Evolutionary conservation across 1,140 invertebrate species (phyloP).

Genomic region (Goniozus legneri): DNA sequence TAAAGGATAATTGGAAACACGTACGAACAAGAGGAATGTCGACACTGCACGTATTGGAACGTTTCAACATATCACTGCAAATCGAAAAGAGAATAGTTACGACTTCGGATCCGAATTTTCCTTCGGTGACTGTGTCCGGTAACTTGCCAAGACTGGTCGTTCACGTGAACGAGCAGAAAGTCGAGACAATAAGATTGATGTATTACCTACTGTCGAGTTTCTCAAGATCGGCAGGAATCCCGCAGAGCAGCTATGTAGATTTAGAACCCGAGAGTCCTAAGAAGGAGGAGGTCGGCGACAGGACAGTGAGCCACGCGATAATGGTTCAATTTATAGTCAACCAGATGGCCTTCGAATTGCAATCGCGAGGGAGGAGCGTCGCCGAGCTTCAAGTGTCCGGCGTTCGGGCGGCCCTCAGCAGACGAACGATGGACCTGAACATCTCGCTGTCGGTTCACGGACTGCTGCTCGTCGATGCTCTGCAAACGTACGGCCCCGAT

Average conservation of each 20-base stretch:
- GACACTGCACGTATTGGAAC: conserved; percentile 81
- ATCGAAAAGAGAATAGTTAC: conserved; percentile 76
- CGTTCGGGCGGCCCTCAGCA: conserved; percentile 72
- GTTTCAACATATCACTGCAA: conserved; percentile 83
- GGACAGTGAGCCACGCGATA: conserved; percentile 64
- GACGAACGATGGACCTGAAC: conserved; percentile 68
- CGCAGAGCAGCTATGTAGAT: conserved; percentile 8
- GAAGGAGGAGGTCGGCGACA: conserved; percentile 35
- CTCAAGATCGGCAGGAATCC: conserved; percentile 17
- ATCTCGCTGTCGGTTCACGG: conserved; percentile 86
- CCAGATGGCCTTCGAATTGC: conserved; percentile 81
- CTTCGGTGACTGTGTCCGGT: conserved; percentile 76
- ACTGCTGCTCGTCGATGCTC: conserved; percentile 86
- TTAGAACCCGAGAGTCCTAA: conserved; percentile 52
- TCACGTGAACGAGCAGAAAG: conserved; percentile 87
- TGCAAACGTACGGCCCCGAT: conserved; percentile 92
- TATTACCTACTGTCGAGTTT: conserved; percentile 44
- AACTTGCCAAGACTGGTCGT: conserved; percentile 82
- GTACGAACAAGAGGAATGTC: conserved; percentile 80
- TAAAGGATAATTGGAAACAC: conserved; percentile 86
- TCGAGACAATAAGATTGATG: conserved; percentile 62
- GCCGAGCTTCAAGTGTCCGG: conserved; percentile 89
- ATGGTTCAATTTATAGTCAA: conserved; percentile 86
- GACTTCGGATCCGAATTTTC: conserved; percentile 81
- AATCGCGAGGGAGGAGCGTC: conserved; percentile 79